phyloP scores from a whole-genome alignment of 1,140 invertebrate species.

The Oscheius sp. region DNA sequence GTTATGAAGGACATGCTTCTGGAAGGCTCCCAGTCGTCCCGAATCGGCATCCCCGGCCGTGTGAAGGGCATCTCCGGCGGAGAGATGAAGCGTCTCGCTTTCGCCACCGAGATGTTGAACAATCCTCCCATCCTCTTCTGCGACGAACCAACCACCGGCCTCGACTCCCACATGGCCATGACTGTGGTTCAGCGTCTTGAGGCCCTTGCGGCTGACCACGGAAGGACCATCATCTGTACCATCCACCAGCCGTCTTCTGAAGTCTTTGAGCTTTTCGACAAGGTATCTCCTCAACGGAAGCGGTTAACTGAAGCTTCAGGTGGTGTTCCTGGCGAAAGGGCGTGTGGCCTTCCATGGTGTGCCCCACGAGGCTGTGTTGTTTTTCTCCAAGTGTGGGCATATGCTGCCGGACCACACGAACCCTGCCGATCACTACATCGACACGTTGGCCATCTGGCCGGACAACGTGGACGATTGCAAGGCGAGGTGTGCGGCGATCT shows the following conservation, averaged over 20 bases:
- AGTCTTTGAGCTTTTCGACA: constrained; percentile 76
- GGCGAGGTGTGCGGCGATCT: constrained; percentile 10
- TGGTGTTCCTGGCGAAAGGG: constrained; percentile 62
- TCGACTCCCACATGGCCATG: constrained; percentile 77
- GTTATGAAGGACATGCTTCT: constrained; percentile 53
- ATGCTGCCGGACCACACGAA: constrained; percentile 69
- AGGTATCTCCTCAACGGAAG: background rate
- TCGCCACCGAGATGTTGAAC: constrained; percentile 69
- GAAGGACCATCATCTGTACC: constrained; percentile 76
- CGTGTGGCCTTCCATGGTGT: constrained; percentile 56
- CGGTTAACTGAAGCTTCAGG: background rate
- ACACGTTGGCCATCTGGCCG: constrained; percentile 65
- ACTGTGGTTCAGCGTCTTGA: constrained; percentile 67
- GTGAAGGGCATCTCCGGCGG: constrained; percentile 61
- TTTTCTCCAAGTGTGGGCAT: constrained; percentile 68
- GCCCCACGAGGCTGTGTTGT: constrained; percentile 42
- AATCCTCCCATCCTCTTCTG: constrained; percentile 76
- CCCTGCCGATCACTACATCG: constrained; percentile 72
- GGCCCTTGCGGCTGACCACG: constrained; percentile 52
- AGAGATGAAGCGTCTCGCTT: constrained; percentile 64
- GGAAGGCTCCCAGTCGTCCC: constrained; percentile 39
- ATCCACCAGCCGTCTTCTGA: constrained; percentile 82
- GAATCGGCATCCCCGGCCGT: constrained; percentile 52
- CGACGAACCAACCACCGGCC: constrained; percentile 77
- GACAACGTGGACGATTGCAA: constrained; percentile 60